A percentile compares a stretch with the other conserved stretches of the same genome.
These are phyloP conservation scores for Molothrus aeneus DNA, from an alignment of 2,797 vertebrate species.

Conservation along the genomic window DNA sequence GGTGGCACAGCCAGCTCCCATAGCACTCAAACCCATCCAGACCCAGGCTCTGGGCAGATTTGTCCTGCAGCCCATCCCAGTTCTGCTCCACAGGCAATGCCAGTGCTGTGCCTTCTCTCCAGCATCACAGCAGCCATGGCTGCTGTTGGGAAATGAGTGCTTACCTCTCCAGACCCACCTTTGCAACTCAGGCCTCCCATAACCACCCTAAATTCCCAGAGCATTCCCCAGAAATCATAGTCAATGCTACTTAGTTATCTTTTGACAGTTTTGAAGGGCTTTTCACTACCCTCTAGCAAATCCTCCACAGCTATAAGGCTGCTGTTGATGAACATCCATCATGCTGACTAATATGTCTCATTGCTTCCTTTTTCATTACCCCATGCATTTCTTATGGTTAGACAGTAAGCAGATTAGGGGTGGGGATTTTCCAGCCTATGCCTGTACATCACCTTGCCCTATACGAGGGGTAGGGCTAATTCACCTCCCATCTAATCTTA, in stretches of 20 bases:
- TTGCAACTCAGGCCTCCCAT: neutral
- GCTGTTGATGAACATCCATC: neutral
- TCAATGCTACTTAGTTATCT: neutral
- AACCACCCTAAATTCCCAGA: neutral
- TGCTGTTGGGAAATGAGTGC: neutral
- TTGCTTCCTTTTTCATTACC: constrained; percentile 7
- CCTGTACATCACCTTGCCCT: neutral
- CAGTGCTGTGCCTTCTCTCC: neutral
- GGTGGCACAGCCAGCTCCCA: neutral
- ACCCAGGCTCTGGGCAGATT: neutral
- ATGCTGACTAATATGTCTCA: neutral
- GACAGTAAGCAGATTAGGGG: neutral
- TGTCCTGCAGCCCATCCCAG: neutral
- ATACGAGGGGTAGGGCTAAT: neutral
- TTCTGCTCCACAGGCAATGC: neutral
- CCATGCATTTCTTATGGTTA: neutral
- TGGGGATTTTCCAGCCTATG: neutral
- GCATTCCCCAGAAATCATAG: neutral
- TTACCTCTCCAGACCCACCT: neutral
- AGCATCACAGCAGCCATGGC: neutral
- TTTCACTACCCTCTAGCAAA: neutral
- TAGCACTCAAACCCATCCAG: neutral
- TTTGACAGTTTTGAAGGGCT: neutral
- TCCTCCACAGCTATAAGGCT: neutral
- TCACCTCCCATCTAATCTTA: neutral